Conservation (phyloP, 2,888 invertebrate species). For the Spatulosminthurus flaviceps region DNA sequence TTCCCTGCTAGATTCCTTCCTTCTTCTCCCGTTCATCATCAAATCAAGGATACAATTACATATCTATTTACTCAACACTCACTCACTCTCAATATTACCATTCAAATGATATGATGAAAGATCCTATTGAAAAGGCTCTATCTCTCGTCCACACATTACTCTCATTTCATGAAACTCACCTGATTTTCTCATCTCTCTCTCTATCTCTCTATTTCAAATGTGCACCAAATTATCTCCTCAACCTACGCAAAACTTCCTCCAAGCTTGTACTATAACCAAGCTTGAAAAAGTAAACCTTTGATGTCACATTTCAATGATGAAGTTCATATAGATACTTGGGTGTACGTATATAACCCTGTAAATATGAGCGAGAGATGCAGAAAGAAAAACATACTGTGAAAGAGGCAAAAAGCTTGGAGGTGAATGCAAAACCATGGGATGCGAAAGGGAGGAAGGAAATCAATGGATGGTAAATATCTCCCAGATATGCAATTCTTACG, state of each 20-base stretch:
- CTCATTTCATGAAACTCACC: neutral
- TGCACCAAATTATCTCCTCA: neutral
- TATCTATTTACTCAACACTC: neutral
- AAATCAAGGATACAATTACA: slow-evolving; percentile 20
- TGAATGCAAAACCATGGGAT: too few species aligned
- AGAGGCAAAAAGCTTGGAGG: too few species aligned
- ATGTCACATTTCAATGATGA: too few species aligned
- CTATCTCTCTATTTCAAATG: neutral
- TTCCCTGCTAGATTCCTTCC: slow-evolving; percentile 13
- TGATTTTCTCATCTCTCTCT: neutral
- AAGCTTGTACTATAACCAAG: too few species aligned
- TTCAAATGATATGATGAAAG: slow-evolving; percentile 3
- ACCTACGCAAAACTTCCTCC: too few species aligned
- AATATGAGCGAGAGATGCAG: too few species aligned
- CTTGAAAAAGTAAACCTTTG: too few species aligned
- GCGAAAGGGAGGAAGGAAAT: neutral
- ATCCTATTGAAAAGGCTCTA: neutral
- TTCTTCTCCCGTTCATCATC: neutral
- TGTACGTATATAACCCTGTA: too few species aligned
- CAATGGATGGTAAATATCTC: slow-evolving; percentile 2
- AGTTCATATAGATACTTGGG: too few species aligned
- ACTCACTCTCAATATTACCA: neutral
- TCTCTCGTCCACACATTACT: neutral
- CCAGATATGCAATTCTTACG: neutral
- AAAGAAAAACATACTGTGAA: too few species aligned